Conservation (phyloP, 1,140 invertebrate genomes). For the Bombus waltoni region DNA sequence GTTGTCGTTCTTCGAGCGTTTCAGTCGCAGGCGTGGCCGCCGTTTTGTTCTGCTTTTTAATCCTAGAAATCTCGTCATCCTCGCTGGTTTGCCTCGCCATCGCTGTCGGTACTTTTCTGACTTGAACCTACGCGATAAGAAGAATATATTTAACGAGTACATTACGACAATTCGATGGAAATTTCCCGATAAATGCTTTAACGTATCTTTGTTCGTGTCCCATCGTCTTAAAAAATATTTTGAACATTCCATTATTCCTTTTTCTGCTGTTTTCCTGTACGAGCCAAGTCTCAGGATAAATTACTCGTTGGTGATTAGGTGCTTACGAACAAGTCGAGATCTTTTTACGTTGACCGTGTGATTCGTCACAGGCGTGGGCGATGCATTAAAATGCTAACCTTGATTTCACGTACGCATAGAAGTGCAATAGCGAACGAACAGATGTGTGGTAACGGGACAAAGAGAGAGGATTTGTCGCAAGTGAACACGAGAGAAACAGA, state of each 20-base stretch:
- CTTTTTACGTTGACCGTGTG: not conserved
- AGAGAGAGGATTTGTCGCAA: constrained; percentile 3
- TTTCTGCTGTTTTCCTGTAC: not conserved
- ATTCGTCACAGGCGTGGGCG: constrained; percentile 1
- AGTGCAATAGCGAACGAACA: constrained; percentile 33
- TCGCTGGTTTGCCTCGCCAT: constrained; percentile 90
- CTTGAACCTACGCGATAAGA: constrained; percentile 72
- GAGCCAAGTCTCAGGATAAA: not conserved
- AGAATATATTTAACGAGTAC: constrained; percentile 39
- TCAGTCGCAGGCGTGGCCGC: constrained; percentile 84
- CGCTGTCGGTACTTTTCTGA: constrained; percentile 78
- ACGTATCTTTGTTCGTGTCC: not conserved
- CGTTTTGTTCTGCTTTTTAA: constrained; percentile 94
- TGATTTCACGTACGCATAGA: constrained; percentile 31
- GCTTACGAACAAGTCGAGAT: constrained; percentile 14
- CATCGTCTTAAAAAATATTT: not conserved
- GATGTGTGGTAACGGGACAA: not conserved
- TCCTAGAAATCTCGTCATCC: constrained; percentile 94
- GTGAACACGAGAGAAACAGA: constrained; percentile 29
- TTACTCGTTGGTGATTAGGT: constrained; percentile 18
- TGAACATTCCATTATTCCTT: not conserved
- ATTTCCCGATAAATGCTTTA: not conserved
- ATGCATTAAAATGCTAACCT: constrained; percentile 39
- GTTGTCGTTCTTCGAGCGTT: constrained; percentile 83
- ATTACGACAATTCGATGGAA: no score